Base-by-base conservation (phyloP, 2,797 vertebrate species). In the Stomatorhinus walkeri region DNA sequence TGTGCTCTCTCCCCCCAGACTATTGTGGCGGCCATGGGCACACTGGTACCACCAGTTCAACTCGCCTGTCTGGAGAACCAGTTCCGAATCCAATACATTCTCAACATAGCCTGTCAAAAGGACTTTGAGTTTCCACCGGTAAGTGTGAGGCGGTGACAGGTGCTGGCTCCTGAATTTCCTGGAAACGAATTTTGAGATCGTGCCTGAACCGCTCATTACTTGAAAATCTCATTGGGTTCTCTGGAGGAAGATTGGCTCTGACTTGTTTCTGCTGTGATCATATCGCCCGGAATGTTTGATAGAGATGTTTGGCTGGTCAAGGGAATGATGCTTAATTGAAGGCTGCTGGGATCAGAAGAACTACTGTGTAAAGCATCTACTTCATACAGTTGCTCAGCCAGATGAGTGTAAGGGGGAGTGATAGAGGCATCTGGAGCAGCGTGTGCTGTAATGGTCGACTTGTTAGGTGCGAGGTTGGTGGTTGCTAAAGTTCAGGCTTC, bases 71-170 rank as follows among this genome's bases (percentile, higher is more conserved):
- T 97, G 4, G 95, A 97, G 91, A 99, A 98, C 95, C 96, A 97
- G 93, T 95, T 96, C 94, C 95, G 97, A 93, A 97, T 99, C 83
- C 97, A 99, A 92, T 99, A 99, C 91, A 94, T 99, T 93, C 96
- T 98, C 94, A 99, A 97, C 93, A 95, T 97, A 90, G 96, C 96
- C 92, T 97, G 94, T 94, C 97, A 98, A 94, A 98, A 98, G 88
- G 97, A 99, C 94, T 99, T 98, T 90, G 97, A 99, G 90, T 99
- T 98, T 94, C 96, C 98, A 90, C 94, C 95, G 90, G 98, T 99
- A 95, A 98, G 98, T 95, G 91, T n/a, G 0, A 87, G 64, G 40
- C n/a, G 1, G 40, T 22, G n/a, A 22, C 81, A 2, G 12, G 46
- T 54, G 49, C 52, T 54, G 28, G 28, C 28, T 36, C 32, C 5